A percentile compares a stretch with the other conserved stretches of the same genome.
phyloP scores from a whole-genome alignment of 2,888 invertebrate species.

The Hylaea fasciaria region DNA sequence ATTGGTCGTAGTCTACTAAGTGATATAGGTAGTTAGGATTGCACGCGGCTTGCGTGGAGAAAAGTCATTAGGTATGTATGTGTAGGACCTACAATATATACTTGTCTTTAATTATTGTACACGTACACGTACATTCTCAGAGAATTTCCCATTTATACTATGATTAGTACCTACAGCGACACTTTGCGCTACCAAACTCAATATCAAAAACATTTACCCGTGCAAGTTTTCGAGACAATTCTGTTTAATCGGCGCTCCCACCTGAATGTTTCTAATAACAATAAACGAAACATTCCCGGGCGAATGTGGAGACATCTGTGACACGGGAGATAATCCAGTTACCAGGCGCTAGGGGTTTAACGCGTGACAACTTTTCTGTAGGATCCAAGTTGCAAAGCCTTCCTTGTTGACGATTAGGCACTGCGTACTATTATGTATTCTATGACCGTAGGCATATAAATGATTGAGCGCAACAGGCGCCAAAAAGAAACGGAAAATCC shows the following conservation, averaged over 20 bases:
- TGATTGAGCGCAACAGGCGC: background rate
- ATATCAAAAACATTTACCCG: conserved; percentile 4
- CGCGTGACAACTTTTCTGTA: conserved; percentile 7
- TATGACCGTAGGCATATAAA: background rate
- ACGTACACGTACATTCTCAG: too few relatives aligned
- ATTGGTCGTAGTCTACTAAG: too few relatives aligned
- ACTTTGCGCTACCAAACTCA: background rate
- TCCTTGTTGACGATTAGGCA: background rate
- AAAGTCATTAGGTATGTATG: too few relatives aligned
- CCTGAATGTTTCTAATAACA: conserved; percentile 30
- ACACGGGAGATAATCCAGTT: conserved; percentile 22
- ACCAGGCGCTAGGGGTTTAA: conserved; percentile 3
- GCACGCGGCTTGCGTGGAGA: too few relatives aligned
- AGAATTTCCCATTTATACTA: too few relatives aligned
- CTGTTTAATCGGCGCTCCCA: conserved; percentile 14
- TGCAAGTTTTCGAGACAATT: conserved; percentile 17
- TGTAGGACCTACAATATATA: too few relatives aligned
- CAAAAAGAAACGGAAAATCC: background rate
- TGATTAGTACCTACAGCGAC: background rate
- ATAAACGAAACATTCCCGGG: conserved; percentile 27
- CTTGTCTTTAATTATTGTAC: too few relatives aligned
- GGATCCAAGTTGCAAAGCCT: conserved; percentile 2
- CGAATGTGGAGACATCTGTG: conserved; percentile 27
- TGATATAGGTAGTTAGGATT: too few relatives aligned
- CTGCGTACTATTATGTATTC: too few relatives aligned